phyloP scores from a whole-genome alignment of 1,140 invertebrate species.

The Dufourea novaeangliae region DNA sequence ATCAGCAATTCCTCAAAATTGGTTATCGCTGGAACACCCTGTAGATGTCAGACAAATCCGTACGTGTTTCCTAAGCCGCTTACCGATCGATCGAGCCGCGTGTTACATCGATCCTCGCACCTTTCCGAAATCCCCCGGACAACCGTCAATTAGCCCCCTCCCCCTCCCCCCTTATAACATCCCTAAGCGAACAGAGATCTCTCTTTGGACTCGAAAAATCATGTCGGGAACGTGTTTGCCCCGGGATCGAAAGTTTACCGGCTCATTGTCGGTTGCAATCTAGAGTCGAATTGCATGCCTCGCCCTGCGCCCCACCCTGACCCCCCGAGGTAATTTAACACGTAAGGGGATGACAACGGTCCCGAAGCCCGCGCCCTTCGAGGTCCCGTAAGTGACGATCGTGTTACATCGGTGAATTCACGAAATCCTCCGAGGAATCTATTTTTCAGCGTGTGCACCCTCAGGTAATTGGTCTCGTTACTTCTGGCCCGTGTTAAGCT shows the following conservation, averaged over 20 bases:
- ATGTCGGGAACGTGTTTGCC: conserved; percentile 74
- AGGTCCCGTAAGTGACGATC: conserved; percentile 71
- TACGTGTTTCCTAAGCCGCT: not conserved
- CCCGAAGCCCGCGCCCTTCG: conserved; percentile 69
- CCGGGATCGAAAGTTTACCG: conserved; percentile 76
- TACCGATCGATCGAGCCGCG: not conserved
- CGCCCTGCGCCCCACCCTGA: conserved; percentile 56
- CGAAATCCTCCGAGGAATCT: conserved; percentile 71
- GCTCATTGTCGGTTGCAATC: conserved; percentile 76
- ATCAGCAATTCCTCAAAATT: not conserved
- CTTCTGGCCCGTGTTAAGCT: not conserved
- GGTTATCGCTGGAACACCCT: not conserved
- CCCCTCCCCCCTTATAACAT: not conserved
- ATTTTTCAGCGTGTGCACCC: conserved; percentile 24
- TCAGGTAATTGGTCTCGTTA: conserved; percentile 29
- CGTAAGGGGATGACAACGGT: conserved; percentile 74
- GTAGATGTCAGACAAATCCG: not conserved
- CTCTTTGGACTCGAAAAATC: conserved; percentile 68
- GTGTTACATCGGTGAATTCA: conserved; percentile 74
- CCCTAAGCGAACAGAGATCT: conserved; percentile 4
- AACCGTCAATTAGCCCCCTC: conserved; percentile 47
- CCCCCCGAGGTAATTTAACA: conserved; percentile 76
- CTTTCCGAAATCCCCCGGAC: conserved; percentile 9
- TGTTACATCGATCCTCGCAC: conserved; percentile 5
- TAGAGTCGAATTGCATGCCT: conserved; percentile 78